Evolutionary conservation across 1,140 invertebrate species (phyloP).

Genomic region (Homarus americanus): DNA sequence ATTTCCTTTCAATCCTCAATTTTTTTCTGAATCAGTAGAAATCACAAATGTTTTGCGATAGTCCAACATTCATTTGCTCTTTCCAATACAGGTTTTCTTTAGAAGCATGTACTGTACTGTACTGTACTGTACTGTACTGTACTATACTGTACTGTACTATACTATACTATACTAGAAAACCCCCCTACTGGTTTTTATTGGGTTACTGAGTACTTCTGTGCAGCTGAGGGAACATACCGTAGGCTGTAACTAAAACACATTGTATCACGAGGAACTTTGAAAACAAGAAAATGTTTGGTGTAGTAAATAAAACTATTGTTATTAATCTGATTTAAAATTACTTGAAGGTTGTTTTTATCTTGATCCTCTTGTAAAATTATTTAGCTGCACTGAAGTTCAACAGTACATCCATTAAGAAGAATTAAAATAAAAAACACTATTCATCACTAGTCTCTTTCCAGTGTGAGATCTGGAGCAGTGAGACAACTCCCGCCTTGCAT

Average conservation of each 20-base stretch:
- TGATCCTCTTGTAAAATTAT: background rate
- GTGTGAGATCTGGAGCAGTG: background rate
- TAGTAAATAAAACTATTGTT: background rate
- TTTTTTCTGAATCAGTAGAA: background rate
- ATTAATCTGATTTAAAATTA: no score
- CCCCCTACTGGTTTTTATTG: background rate
- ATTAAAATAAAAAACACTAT: background rate
- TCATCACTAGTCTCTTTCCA: background rate
- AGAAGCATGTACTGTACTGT: slow-evolving; percentile 1
- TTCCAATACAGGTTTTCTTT: slow-evolving; percentile 2
- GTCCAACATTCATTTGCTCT: background rate
- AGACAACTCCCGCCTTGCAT: background rate
- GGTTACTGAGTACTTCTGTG: background rate
- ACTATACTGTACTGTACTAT: no score
- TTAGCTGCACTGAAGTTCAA: background rate
- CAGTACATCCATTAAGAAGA: background rate
- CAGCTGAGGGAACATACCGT: background rate
- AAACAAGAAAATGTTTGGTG: background rate
- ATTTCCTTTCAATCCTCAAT: background rate
- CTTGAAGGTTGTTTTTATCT: no score
- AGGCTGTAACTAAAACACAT: no score
- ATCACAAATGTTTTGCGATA: background rate
- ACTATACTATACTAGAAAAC: no score
- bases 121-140: no score
- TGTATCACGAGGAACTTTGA: no score